Evolutionary conservation across 1,140 invertebrate species (phyloP).

Genomic region (Probaryconus sp.): DNA sequence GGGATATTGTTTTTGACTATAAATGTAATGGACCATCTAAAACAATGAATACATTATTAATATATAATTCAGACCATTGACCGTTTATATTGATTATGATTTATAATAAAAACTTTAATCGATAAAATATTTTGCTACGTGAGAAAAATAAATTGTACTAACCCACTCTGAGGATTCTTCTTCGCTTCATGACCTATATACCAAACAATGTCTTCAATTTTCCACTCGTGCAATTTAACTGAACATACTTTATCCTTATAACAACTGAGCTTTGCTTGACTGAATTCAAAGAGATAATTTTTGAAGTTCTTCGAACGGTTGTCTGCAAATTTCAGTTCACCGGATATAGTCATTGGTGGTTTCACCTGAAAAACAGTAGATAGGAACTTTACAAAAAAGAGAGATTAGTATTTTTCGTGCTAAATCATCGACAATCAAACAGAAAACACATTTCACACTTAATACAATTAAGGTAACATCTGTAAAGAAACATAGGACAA

Average conservation of each 20-base stretch:
- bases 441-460: no score
- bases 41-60: slow-evolving; percentile 16
- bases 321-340: slow-evolving; percentile 89
- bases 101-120: slow-evolving; percentile 8
- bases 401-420: no score
- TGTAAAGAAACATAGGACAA: no score
- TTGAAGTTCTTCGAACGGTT: slow-evolving; percentile 87
- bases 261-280: slow-evolving; percentile 86
- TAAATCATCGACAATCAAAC: no score
- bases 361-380: slow-evolving; percentile 69
- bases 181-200: slow-evolving; percentile 90
- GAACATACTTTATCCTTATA: slow-evolving; percentile 88
- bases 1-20: slow-evolving; percentile 83
- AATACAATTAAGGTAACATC: no score
- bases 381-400: no score
- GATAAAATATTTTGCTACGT: no score
- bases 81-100: slow-evolving; percentile 9
- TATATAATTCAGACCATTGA: no score
- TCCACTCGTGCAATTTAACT: slow-evolving; percentile 84
- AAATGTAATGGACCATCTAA: slow-evolving; percentile 87
- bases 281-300: slow-evolving; percentile 87
- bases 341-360: slow-evolving; percentile 80
- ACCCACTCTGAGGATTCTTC: slow-evolving; percentile 86
- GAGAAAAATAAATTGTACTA: slow-evolving; percentile 54
- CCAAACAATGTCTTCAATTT: slow-evolving; percentile 87